These are phyloP conservation scores for Macropus fuliginosus DNA, from an alignment of 2,797 vertebrate species.

Conservation along the genomic window DNA sequence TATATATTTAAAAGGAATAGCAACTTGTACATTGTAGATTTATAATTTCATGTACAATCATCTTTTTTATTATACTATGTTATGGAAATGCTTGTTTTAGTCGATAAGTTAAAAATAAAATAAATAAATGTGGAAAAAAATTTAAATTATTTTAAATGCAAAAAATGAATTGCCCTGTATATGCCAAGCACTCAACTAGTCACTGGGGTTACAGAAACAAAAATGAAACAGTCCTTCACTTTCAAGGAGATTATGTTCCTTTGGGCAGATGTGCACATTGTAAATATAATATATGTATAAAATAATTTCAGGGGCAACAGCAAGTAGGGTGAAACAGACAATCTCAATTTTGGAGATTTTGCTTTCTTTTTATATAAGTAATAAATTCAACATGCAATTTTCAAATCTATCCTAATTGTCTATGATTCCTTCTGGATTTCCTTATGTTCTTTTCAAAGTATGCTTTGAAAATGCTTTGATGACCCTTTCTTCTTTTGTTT, in stretches of 20 bases:
- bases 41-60: not conserved
- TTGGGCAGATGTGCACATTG: not conserved
- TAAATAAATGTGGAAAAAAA: not conserved
- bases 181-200: not conserved
- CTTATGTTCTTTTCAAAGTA: not conserved
- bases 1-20: too few species aligned
- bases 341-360: not conserved
- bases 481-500: not conserved
- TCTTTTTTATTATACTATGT: not conserved
- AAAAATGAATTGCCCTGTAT: not conserved
- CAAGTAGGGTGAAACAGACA: not conserved
- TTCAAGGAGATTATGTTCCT: not conserved
- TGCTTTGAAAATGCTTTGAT: not conserved
- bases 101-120: not conserved
- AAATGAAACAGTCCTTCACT: not conserved
- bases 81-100: not conserved
- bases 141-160: not conserved
- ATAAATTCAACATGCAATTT: not conserved
- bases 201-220: not conserved
- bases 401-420: not conserved
- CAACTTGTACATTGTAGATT: not conserved
- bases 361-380: not conserved
- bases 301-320: not conserved
- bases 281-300: not conserved
- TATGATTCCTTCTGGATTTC: not conserved